Evolutionary conservation across 2,113 vertebrate genomes (phyloP), one percentile per base, ranked within the genome.

Genomic region (Thinocorus orbignyianus): DNA sequence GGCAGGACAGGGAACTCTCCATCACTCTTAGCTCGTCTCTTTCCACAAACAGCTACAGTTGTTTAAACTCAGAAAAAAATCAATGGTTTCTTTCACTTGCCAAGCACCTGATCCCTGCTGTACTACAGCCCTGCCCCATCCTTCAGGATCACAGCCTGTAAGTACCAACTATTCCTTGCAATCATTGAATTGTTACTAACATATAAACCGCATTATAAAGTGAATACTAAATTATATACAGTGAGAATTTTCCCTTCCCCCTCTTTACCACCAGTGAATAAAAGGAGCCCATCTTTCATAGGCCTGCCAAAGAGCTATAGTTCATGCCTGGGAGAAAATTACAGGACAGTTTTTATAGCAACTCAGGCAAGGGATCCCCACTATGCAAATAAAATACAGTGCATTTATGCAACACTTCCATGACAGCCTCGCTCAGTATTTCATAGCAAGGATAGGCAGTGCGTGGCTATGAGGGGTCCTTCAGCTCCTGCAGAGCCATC

Each of bases 231-330:
- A 61, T 72, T 39, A 51, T 41, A 52, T 11, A 49, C 12, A 49
- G 24, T 39, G 17, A 74, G 20, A 87, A 88, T 80, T 90, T 90
- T 15, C 46, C 33, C 24, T 60, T 13, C 10, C 17, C 6, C 3
- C 4, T 57, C n/a, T 77, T 84, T 57, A 61, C 13, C 16, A 87
- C 14, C 41, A 60, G 35, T 51, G 51, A 82, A 10, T 33, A 77
- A 86, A 92, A 88, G 41, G 35, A 96, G 7, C 23, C 16, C 44
- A 60, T 80, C 41, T 73, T 88, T 77, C 84, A 70, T 8, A 84
- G 30, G 9, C 60, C 8, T 44, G 57, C 41, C 80, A 69, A 92
- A 91, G 66, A 80, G 77, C 57, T 81, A 7, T 25, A 74, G 81
- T 69, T 92, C 60, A 55, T 18, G 18, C 44, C 71, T 51, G 25